phyloP scores from a whole-genome alignment of 2,888 invertebrate species.

The Heliconius ethilla region DNA sequence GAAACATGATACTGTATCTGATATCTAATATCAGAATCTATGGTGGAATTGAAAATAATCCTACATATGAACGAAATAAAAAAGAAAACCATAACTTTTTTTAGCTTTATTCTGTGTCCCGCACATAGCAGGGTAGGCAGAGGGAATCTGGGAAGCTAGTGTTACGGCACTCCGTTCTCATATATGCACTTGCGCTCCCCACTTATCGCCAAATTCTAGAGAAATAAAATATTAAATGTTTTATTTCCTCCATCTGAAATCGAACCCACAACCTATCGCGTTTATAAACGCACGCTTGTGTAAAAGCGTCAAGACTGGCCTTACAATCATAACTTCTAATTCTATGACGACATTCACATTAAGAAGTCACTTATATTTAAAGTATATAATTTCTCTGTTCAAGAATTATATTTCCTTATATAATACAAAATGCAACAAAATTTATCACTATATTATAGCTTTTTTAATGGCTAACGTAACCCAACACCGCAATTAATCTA shows the following conservation, averaged over 20 bases:
- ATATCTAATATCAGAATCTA: not conserved
- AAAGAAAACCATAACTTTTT: not conserved
- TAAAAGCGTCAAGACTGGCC: too few relatives aligned
- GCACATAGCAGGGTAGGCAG: too few relatives aligned
- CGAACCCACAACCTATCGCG: too few relatives aligned
- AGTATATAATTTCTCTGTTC: not conserved
- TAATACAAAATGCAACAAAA: not conserved
- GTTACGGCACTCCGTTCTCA: too few relatives aligned
- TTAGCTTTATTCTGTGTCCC: too few relatives aligned
- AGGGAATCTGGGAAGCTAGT: too few relatives aligned
- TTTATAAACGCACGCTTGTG: too few relatives aligned
- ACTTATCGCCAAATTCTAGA: too few relatives aligned
- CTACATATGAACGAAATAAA: not conserved
- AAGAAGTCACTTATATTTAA: not conserved
- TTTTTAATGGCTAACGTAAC: not conserved
- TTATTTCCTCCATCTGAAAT: too few relatives aligned
- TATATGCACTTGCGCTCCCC: too few relatives aligned
- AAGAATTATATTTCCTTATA: not conserved
- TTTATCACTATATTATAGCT: not conserved
- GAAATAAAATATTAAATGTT: too few relatives aligned
- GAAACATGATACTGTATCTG: conserved; percentile 6
- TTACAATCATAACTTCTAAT: too few relatives aligned
- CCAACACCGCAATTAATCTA: not conserved
- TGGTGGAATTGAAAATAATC: not conserved
- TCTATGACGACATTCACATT: not conserved